These are phyloP conservation scores for Manis javanica DNA, from an alignment of 2,797 vertebrate species.

Conservation along the genomic window DNA sequence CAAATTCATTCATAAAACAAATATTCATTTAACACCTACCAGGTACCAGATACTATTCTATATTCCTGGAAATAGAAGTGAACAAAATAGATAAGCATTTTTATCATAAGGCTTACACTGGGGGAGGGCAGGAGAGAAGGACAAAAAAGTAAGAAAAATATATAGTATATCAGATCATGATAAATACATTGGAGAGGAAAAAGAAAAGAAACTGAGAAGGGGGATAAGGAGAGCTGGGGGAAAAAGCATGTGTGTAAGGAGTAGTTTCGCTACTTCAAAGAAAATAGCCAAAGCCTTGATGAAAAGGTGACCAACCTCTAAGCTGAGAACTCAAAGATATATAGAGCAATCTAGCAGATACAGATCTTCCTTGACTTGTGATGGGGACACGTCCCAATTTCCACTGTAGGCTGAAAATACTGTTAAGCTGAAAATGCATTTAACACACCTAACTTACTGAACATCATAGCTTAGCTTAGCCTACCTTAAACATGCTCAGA, in stretches of 20 bases:
- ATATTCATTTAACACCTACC: neutral
- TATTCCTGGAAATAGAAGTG: neutral
- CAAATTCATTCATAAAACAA: constrained; percentile 32
- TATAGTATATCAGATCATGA: neutral
- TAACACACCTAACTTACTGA: neutral
- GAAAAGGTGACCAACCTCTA: neutral
- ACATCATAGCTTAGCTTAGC: neutral
- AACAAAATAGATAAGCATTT: neutral
- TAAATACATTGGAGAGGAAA: neutral
- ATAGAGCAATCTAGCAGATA: neutral
- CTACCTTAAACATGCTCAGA: neutral
- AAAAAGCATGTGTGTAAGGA: neutral
- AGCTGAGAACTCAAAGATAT: neutral
- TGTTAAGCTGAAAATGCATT: neutral
- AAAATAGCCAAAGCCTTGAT: neutral
- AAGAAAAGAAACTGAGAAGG: neutral
- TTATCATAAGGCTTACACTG: neutral
- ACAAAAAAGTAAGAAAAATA: neutral
- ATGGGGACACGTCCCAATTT: neutral
- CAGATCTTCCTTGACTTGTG: neutral
- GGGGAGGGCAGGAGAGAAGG: neutral
- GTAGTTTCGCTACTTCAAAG: neutral
- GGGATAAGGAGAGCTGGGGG: neutral
- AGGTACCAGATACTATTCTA: neutral
- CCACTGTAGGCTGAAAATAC: neutral